Evolutionary conservation across 2,888 invertebrate genomes (phyloP).

Genomic region (Dicyrtomina minuta): DNA sequence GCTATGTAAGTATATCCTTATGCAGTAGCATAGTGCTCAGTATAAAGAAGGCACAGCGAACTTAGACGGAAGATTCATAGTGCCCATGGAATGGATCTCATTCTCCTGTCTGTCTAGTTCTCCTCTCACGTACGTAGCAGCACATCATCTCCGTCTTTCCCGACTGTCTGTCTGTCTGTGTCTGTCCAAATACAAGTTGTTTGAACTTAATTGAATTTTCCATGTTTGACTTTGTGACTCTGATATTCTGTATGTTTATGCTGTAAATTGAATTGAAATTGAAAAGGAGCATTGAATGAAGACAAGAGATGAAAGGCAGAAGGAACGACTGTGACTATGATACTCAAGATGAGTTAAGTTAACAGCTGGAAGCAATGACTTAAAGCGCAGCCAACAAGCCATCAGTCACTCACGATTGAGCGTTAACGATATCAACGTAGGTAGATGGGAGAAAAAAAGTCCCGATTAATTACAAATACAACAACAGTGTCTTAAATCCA

Average conservation of each 20-base stretch:
- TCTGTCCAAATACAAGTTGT: too few relatives aligned
- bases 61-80: too few relatives aligned
- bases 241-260: neutral
- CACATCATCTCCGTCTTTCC: neutral
- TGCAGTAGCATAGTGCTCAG: too few relatives aligned
- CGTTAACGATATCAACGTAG: constrained; percentile 6
- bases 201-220: too few relatives aligned
- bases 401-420: constrained; percentile 19
- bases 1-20: too few relatives aligned
- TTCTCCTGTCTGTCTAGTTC: neutral
- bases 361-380: neutral
- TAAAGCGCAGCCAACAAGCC: constrained; percentile 1
- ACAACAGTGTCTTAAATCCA: neutral
- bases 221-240: neutral
- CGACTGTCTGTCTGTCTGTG: neutral
- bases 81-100: too few relatives aligned
- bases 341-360: neutral
- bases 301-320: neutral
- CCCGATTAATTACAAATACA: constrained; percentile 8
- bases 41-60: too few relatives aligned
- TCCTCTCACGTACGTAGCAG: neutral
- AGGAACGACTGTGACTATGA: constrained; percentile 1
- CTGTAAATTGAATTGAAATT: neutral
- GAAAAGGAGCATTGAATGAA: neutral
- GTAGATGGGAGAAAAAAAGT: neutral